A percentile compares a stretch with the other conserved stretches of the same genome.
phyloP scores from a whole-genome alignment of 64 coral and sea anemone species.

The Acropora yongei region DNA sequence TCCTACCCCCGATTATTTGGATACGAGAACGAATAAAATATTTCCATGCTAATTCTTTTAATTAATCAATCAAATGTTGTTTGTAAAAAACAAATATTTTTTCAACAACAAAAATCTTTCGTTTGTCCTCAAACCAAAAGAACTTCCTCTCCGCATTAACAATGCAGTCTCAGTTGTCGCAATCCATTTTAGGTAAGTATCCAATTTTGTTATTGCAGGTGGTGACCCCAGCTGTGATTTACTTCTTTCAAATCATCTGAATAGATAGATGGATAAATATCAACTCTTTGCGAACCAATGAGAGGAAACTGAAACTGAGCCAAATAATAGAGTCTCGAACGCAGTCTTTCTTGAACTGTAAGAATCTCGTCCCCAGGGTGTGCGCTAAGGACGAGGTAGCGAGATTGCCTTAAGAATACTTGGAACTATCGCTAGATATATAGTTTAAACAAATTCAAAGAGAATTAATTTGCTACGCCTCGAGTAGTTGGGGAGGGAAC shows the following conservation, averaged over 20 bases:
- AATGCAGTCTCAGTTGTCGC: neutral
- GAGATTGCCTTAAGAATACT: too few species aligned
- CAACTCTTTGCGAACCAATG: too few species aligned
- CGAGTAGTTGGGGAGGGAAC: too few species aligned
- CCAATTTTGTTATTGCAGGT: neutral
- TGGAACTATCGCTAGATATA: too few species aligned
- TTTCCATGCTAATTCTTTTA: neutral
- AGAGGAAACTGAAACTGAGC: too few species aligned
- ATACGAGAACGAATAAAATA: neutral
- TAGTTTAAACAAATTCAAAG: too few species aligned
- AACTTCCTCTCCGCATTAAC: neutral
- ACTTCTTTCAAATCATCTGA: neutral
- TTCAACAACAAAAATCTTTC: neutral
- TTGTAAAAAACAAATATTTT: constrained; percentile 11
- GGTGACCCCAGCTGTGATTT: neutral
- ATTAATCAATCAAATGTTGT: neutral
- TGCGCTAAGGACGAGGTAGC: too few species aligned
- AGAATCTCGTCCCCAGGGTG: too few species aligned
- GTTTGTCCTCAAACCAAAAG: neutral
- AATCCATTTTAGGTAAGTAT: neutral
- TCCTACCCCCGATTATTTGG: neutral
- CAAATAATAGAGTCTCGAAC: too few species aligned
- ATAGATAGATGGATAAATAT: neutral
- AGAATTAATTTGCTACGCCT: too few species aligned
- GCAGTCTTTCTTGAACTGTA: too few species aligned